Conservation (phyloP, 2,113 vertebrate species). For the Thalassoma bifasciatum region DNA sequence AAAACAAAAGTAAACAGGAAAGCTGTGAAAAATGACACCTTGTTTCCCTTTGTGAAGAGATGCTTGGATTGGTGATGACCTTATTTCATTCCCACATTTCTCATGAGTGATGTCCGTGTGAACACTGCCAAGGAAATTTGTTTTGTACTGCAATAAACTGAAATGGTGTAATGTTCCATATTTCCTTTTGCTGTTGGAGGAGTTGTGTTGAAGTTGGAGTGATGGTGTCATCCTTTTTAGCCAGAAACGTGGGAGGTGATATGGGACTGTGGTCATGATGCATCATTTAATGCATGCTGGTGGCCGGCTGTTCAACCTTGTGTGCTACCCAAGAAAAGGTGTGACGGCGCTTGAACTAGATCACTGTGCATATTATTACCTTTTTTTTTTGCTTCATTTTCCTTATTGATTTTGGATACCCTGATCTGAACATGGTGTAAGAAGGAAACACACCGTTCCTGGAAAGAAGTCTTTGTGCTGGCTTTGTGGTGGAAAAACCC, state of each 20-base stretch:
- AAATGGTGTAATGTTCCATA: constrained; percentile 4
- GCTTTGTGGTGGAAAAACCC: constrained; percentile 62
- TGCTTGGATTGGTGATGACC: constrained; percentile 12
- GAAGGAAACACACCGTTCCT: constrained; percentile 40
- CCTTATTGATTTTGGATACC: constrained; percentile 51
- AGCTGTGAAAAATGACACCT: constrained; percentile 50
- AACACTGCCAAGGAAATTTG: constrained; percentile 10
- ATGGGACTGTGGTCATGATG: constrained; percentile 21
- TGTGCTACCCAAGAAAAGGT: constrained; percentile 49
- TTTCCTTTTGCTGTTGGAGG: constrained; percentile 17
- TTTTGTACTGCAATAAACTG: constrained; percentile 7
- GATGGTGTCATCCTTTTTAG: constrained; percentile 19
- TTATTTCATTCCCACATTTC: constrained; percentile 39
- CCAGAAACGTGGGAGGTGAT: not conserved
- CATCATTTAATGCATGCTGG: constrained; percentile 57
- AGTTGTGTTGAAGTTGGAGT: constrained; percentile 5
- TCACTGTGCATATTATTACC: constrained; percentile 24
- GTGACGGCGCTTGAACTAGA: constrained; percentile 28
- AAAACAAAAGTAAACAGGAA: constrained; percentile 9
- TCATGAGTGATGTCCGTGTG: constrained; percentile 23
- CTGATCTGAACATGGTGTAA: constrained; percentile 67
- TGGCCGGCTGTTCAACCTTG: constrained; percentile 32
- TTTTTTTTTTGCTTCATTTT: constrained; percentile 58
- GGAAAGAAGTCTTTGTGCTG: constrained; percentile 72
- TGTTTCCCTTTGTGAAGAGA: constrained; percentile 26